These are phyloP conservation scores for Nannoperca australis DNA, from an alignment of 2,797 vertebrate genomes.

Conservation along the genomic window DNA sequence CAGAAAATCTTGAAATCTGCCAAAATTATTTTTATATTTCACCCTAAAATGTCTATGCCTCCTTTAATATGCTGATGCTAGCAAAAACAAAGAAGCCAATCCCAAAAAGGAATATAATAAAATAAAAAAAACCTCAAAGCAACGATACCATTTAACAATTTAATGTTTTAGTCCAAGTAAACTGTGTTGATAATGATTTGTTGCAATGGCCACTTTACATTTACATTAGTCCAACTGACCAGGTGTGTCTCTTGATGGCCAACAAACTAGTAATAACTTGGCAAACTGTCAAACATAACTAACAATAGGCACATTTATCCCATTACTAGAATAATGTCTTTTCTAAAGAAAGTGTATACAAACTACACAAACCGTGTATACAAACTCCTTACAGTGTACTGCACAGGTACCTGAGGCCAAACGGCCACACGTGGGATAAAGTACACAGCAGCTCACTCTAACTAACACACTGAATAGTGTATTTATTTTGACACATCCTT, in stretches of 20 bases:
- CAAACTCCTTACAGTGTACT: slow-evolving; percentile 6
- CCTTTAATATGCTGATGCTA: background rate
- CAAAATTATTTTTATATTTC: slow-evolving; percentile 21
- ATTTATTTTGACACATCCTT: slow-evolving; percentile 84
- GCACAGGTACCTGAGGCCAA: slow-evolving; percentile 42
- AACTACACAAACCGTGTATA: too few relatives aligned
- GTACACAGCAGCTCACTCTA: slow-evolving; percentile 66
- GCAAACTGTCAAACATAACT: slow-evolving; percentile 45
- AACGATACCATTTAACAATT: background rate
- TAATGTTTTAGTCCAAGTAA: slow-evolving; percentile 14
- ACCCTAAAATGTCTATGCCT: background rate
- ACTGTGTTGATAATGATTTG: slow-evolving; percentile 1
- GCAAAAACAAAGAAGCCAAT: slow-evolving; percentile 24
- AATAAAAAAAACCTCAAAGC: slow-evolving; percentile 8
- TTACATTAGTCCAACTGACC: slow-evolving; percentile 4
- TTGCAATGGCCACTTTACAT: slow-evolving; percentile 15
- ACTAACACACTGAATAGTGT: slow-evolving; percentile 52
- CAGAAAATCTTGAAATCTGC: slow-evolving; percentile 27
- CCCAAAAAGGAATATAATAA: background rate
- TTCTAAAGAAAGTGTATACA: slow-evolving; percentile 44
- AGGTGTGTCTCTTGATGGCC: slow-evolving; percentile 6
- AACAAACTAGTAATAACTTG: slow-evolving; percentile 29
- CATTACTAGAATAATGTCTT: slow-evolving; percentile 16
- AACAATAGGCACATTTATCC: slow-evolving; percentile 27
- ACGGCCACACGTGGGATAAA: slow-evolving; percentile 69